These are phyloP conservation scores for Amphibalanus amphitrite DNA, from an alignment of 1,140 invertebrate species.

Conservation along the genomic window DNA sequence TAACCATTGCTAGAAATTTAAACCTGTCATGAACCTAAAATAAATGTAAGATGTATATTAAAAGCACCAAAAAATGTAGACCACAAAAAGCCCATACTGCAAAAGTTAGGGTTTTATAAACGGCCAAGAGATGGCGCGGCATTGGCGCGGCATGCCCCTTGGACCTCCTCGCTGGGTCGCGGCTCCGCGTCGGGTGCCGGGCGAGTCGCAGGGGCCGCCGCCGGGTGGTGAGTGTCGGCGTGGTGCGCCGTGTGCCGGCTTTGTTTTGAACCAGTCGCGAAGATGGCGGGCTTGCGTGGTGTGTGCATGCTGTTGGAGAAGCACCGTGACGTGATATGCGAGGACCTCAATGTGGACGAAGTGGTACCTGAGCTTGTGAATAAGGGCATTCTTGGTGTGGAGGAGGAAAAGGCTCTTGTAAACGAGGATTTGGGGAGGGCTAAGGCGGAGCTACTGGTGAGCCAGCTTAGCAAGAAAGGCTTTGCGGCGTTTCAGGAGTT, in stretches of 20 bases:
- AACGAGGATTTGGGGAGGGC: neutral
- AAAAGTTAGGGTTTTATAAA: too few relatives aligned
- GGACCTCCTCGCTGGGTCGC: too few relatives aligned
- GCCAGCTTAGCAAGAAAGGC: neutral
- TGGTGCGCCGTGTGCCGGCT: neutral
- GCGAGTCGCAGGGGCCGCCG: neutral
- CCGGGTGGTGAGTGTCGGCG: neutral
- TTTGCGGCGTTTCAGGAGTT: conserved; percentile 4
- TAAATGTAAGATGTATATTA: too few relatives aligned
- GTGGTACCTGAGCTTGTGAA: neutral
- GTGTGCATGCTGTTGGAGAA: neutral
- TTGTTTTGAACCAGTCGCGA: neutral
- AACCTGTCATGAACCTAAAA: too few relatives aligned
- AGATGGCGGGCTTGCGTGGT: neutral
- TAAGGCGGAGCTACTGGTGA: neutral
- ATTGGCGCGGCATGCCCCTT: too few relatives aligned
- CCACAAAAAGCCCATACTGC: too few relatives aligned
- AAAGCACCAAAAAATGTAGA: too few relatives aligned
- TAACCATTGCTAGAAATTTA: too few relatives aligned
- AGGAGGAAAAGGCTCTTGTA: neutral
- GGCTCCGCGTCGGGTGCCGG: too few relatives aligned
- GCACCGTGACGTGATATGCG: neutral
- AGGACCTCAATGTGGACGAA: neutral
- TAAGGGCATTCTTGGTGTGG: neutral
- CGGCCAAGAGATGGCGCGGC: too few relatives aligned